These are phyloP conservation scores for Salvelinus alpinus DNA, from an alignment of 2,113 vertebrate species.

Conservation along the genomic window DNA sequence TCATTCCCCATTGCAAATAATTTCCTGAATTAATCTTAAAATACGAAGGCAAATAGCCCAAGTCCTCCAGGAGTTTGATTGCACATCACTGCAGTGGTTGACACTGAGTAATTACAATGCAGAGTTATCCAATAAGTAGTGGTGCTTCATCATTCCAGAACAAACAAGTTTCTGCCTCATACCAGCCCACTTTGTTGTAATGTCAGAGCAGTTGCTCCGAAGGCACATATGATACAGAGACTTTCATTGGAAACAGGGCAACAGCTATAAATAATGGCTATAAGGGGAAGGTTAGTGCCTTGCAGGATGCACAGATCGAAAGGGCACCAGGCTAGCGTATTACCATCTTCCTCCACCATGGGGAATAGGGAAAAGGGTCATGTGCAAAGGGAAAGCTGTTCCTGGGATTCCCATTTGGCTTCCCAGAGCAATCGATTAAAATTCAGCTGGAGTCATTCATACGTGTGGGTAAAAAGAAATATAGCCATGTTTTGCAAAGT, in stretches of 20 bases:
- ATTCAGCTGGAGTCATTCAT: background rate
- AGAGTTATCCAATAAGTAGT: background rate
- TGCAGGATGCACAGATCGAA: constrained; percentile 21
- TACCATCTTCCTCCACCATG: constrained; percentile 21
- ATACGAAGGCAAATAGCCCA: background rate
- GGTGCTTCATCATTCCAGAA: constrained; percentile 20
- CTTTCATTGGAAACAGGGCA: constrained; percentile 10
- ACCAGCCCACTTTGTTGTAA: constrained; percentile 25
- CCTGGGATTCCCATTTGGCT: constrained; percentile 14
- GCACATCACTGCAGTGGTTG: background rate
- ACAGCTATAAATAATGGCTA: constrained; percentile 23
- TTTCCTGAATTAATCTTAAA: background rate
- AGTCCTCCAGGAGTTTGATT: background rate
- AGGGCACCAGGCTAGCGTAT: constrained; percentile 19
- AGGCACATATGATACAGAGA: constrained; percentile 24
- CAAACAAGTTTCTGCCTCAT: constrained; percentile 22
- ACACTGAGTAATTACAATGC: background rate
- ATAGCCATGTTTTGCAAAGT: background rate
- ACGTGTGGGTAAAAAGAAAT: background rate
- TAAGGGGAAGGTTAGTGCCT: constrained; percentile 6
- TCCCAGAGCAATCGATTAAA: background rate
- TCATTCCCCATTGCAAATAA: background rate
- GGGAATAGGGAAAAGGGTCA: constrained; percentile 12
- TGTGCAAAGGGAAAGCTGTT: constrained; percentile 21
- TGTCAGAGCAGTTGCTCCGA: constrained; percentile 17